Percentiles rank a stretch among this genome's conserved stretches.
Evolutionary conservation across 1,140 invertebrate genomes (phyloP).

Genomic region (Pinna nobilis): DNA sequence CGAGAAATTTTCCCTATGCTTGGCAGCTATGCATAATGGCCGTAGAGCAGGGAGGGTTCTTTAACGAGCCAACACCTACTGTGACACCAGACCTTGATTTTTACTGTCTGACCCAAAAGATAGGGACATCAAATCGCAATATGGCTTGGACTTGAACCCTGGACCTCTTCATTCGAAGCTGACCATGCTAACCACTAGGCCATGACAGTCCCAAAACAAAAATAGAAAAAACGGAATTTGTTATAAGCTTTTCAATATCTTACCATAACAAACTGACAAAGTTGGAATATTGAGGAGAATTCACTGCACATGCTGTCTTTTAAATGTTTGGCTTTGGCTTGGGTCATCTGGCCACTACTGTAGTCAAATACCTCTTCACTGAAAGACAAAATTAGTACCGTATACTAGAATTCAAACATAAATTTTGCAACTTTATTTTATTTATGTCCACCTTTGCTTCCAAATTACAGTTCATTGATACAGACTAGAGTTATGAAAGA

Average conservation of each 20-base stretch:
- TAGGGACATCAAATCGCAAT: too few relatives aligned
- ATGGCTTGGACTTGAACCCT: too few relatives aligned
- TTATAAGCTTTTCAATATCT: constrained; percentile 49
- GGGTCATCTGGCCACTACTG: constrained; percentile 97
- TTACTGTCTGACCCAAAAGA: too few relatives aligned
- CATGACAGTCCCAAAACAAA: too few relatives aligned
- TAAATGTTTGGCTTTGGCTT: constrained; percentile 98
- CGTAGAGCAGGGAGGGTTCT: too few relatives aligned
- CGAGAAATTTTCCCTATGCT: too few relatives aligned
- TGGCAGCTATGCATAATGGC: background rate
- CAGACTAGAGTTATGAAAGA: too few relatives aligned
- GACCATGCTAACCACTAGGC: too few relatives aligned
- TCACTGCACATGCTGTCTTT: constrained; percentile 99
- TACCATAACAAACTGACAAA: constrained; percentile 97
- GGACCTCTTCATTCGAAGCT: too few relatives aligned
- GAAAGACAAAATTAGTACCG: constrained; percentile 40
- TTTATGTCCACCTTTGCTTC: too few relatives aligned
- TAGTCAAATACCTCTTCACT: constrained; percentile 99
- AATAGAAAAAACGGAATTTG: background rate
- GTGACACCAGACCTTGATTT: too few relatives aligned
- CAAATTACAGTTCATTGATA: background rate
- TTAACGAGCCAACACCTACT: too few relatives aligned
- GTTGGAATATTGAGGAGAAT: constrained; percentile 97
- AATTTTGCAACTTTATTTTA: background rate
- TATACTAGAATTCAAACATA: background rate